phyloP scores from a whole-genome alignment of 2,797 vertebrate species.

The Paramormyrops hopkinsi region DNA sequence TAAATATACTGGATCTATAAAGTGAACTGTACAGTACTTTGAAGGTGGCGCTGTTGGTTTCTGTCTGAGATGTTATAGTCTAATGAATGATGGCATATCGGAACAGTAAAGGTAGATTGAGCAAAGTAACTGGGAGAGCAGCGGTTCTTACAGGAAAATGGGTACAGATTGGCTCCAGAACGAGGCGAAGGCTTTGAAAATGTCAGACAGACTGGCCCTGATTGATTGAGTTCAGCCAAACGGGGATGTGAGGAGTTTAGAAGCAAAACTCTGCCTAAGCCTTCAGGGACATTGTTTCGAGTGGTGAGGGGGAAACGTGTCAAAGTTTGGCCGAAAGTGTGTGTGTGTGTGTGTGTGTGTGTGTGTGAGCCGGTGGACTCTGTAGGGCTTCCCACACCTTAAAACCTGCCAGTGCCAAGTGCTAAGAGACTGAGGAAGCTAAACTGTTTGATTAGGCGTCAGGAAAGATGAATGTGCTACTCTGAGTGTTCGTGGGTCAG shows the following conservation, averaged over 20 bases:
- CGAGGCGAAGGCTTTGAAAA: background rate
- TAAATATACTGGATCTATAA: background rate
- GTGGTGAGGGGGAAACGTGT: background rate
- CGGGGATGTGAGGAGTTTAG: background rate
- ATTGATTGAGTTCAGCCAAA: slow-evolving; percentile 18
- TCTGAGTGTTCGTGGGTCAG: background rate
- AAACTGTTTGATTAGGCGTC: slow-evolving; percentile 4
- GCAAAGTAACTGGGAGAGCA: background rate
- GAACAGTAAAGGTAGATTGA: background rate
- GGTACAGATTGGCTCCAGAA: background rate
- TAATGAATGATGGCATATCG: slow-evolving; percentile 11
- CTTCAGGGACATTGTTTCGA: background rate
- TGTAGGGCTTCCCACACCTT: background rate
- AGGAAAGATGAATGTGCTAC: slow-evolving; percentile 7
- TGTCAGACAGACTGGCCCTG: background rate
- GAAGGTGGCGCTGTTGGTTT: background rate
- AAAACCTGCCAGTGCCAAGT: background rate
- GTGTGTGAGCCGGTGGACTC: background rate
- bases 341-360: background rate
- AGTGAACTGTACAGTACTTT: background rate
- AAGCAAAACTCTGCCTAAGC: background rate
- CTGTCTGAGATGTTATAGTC: background rate
- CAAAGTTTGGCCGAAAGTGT: background rate
- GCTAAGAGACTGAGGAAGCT: background rate
- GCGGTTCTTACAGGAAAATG: background rate